Evolutionary conservation across 1,140 invertebrate genomes (phyloP).

Genomic region (Drosophila albomicans): DNA sequence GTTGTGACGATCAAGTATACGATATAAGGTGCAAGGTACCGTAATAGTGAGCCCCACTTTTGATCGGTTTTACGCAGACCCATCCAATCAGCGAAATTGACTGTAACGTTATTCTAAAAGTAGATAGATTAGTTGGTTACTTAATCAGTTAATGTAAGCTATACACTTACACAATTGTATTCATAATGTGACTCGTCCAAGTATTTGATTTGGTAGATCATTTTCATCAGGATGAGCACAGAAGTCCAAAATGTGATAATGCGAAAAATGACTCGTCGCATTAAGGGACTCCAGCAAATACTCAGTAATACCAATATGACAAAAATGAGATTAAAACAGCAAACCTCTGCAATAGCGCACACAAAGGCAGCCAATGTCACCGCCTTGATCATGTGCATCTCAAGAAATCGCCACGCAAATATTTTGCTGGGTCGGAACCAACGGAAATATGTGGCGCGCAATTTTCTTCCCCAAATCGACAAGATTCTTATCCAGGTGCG

Average conservation of each 20-base stretch:
- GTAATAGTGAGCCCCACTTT: conserved; percentile 86
- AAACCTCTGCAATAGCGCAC: conserved; percentile 66
- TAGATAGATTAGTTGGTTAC: background rate
- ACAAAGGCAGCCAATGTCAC: conserved; percentile 91
- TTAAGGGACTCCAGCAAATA: conserved; percentile 88
- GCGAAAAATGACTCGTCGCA: conserved; percentile 91
- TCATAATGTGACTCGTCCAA: conserved; percentile 88
- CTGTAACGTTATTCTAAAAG: conserved; percentile 69
- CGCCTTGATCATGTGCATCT: conserved; percentile 96
- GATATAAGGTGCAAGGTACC: conserved; percentile 92
- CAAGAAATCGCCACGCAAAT: conserved; percentile 91
- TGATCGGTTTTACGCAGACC: conserved; percentile 90
- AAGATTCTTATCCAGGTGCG: conserved; percentile 48
- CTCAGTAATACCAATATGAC: conserved; percentile 90
- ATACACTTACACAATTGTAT: conserved; percentile 54
- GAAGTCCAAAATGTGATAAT: conserved; percentile 91
- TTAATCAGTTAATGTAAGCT: background rate
- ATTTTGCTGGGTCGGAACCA: conserved; percentile 63
- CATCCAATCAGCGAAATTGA: conserved; percentile 95
- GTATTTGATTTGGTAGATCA: conserved; percentile 98
- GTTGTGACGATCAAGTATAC: conserved; percentile 93
- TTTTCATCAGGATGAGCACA: conserved; percentile 93
- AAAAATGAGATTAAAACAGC: conserved; percentile 88
- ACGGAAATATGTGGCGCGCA: conserved; percentile 18
- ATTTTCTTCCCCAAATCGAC: conserved; percentile 15